Evolutionary conservation across 2,888 invertebrate species (phyloP).

Genomic region (Meta bourneti): DNA sequence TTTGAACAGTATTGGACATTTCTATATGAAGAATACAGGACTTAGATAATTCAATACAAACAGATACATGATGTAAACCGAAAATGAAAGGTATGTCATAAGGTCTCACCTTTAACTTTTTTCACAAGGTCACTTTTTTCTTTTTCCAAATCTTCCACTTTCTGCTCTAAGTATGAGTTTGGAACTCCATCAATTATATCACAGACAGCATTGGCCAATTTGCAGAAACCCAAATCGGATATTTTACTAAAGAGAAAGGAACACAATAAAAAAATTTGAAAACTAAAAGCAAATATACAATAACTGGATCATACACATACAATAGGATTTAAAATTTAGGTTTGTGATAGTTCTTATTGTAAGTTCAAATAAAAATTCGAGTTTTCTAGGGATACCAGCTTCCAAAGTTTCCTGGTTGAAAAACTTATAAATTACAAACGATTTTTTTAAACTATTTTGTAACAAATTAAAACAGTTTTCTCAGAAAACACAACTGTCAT

Average conservation of each 20-base stretch:
- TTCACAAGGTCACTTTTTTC: slow-evolving; percentile 87
- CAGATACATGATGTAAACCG: neutral
- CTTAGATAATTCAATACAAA: neutral
- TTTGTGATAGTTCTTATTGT: too few species aligned
- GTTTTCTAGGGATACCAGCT: too few species aligned
- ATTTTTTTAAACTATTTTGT: too few species aligned
- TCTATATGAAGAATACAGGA: slow-evolving; percentile 50
- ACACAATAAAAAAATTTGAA: neutral
- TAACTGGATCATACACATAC: too few species aligned
- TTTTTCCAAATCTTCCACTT: slow-evolving; percentile 86
- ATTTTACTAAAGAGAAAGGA: slow-evolving; percentile 56
- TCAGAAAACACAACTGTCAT: too few species aligned
- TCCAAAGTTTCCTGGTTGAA: too few species aligned
- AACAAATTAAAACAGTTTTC: too few species aligned
- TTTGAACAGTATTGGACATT: slow-evolving; percentile 77
- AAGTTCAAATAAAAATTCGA: too few species aligned
- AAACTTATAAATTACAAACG: too few species aligned
- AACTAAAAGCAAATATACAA: too few species aligned
- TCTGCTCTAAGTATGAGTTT: slow-evolving; percentile 80
- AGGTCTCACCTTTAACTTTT: slow-evolving; percentile 84
- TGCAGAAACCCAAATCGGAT: slow-evolving; percentile 68
- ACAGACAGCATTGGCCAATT: slow-evolving; percentile 65
- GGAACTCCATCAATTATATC: slow-evolving; percentile 72
- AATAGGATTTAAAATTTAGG: too few species aligned
- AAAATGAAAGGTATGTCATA: neutral